phyloP scores from a whole-genome alignment of 2,888 invertebrate species.

The Norana najaformis region DNA sequence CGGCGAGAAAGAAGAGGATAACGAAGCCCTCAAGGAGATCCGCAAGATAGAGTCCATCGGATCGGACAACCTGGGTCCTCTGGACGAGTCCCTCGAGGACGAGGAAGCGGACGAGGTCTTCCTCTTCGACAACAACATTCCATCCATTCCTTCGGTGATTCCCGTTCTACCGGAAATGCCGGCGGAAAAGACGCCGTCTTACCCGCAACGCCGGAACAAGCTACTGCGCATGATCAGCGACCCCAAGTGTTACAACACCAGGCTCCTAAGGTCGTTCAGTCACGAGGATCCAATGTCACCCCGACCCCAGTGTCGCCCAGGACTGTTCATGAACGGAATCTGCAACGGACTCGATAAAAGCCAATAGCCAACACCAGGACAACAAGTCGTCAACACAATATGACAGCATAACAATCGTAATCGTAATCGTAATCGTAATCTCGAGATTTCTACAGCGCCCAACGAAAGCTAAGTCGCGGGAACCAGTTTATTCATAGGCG shows the following conservation, averaged over 20 bases:
- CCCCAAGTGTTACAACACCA: constrained; percentile 60
- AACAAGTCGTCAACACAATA: not conserved
- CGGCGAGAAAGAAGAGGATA: constrained; percentile 18
- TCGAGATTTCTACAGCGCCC: too few species aligned
- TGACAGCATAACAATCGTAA: too few species aligned
- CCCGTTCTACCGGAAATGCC: constrained; percentile 24
- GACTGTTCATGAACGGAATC: constrained; percentile 20
- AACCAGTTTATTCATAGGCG: too few species aligned
- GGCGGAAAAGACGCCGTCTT: constrained; percentile 21
- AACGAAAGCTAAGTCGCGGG: too few species aligned
- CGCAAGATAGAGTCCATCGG: constrained; percentile 38
- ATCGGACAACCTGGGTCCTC: constrained; percentile 9
- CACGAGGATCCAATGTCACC: constrained; percentile 40
- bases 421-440: too few species aligned
- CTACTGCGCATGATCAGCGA: constrained; percentile 62
- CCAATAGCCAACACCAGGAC: not conserved
- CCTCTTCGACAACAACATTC: constrained; percentile 46
- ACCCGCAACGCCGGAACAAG: constrained; percentile 50
- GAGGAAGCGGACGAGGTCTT: constrained; percentile 48
- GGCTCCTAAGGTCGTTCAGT: constrained; percentile 59
- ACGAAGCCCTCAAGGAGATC: constrained; percentile 35
- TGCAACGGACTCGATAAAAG: constrained; percentile 27
- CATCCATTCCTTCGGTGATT: constrained; percentile 42
- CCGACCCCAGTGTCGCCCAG: constrained; percentile 55
- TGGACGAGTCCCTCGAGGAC: not conserved